Evolutionary conservation across 2,797 vertebrate genomes (phyloP), one percentile per base, ranked within the genome.

Genomic region (Tokudaia tokunoshimensis): DNA sequence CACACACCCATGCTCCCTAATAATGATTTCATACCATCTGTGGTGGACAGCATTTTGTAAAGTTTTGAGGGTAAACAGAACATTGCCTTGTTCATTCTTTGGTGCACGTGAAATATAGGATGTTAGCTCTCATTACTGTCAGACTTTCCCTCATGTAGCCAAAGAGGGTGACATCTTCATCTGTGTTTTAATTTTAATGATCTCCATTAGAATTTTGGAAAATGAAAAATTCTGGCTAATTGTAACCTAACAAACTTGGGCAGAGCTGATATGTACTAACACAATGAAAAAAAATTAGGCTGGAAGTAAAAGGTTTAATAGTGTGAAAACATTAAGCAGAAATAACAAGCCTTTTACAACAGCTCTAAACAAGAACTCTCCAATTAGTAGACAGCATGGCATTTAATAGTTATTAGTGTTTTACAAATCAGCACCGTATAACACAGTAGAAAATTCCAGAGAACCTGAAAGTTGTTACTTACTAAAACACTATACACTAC

Each of bases 181-280:
- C 17, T 81, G 89, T 89, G 65, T 65, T 96, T 96, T 85, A 72
- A 96, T 84, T 96, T 94, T 95, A 93, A 94, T 93, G n/a, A 75
- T 87, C 44, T 92, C 89, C 44, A 81, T 93, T 85, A 94, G 89
- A 95, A 94, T 93, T 91, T 92, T 92, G 94, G 89, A 67, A 97
- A 86, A 94, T 88, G 81, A 96, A 95, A 76, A 50, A 70, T 81
- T 93, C 78, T 55, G 75, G 79, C 70, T 91, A 94, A 67, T 1
- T 92, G 61, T 91, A 97, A 95, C 50, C 94, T 92, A 95, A 91
- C 13, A 65, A 95, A 79, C 26, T 90, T 94, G 50, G 67, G 78
- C 52, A 96, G 22, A 79, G 47, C 61, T 89, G 52, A 72, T 20
- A 63, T 85, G 50, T 94, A 92, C 59, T 24, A 95, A 95, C n/a